Percentiles rank a stretch among this genome's conserved stretches.
These are phyloP conservation scores for Tetanocera ferruginea DNA, from an alignment of 2,888 invertebrate species.

Conservation along the genomic window DNA sequence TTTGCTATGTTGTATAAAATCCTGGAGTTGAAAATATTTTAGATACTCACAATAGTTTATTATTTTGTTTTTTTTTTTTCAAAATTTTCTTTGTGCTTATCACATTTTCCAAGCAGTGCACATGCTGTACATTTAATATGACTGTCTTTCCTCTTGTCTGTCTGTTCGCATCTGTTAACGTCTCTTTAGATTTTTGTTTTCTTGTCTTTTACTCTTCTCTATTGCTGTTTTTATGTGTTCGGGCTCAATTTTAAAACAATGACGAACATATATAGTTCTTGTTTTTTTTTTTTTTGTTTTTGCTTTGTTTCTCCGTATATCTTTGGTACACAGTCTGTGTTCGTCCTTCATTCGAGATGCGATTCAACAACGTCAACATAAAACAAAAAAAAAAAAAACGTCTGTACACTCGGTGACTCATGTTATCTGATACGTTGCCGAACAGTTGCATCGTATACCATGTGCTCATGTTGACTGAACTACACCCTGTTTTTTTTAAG, in stretches of 20 bases:
- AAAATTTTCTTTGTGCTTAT: not conserved
- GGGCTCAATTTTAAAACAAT: not conserved
- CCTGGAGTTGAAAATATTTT: not conserved
- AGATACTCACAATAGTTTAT: not conserved
- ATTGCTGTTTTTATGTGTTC: not conserved
- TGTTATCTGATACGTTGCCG: conserved; percentile 7
- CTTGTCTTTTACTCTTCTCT: not conserved
- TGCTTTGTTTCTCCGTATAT: not conserved
- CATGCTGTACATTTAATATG: not conserved
- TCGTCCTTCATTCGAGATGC: not conserved
- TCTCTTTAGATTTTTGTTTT: not conserved
- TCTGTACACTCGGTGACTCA: conserved; percentile 3
- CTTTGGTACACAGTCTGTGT: not conserved
- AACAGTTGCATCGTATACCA: not conserved
- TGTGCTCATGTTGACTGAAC: not conserved
- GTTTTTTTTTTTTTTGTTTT: not conserved
- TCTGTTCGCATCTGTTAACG: not conserved
- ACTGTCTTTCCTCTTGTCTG: not conserved
- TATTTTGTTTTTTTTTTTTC: not conserved
- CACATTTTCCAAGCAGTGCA: not conserved
- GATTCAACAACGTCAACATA: no score
- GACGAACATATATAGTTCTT: not conserved
- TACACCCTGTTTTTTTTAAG: not conserved
- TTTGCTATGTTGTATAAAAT: not conserved
- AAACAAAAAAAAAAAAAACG: no score